phyloP scores from a whole-genome alignment of 2,113 vertebrate genomes.

The Martes martes region DNA sequence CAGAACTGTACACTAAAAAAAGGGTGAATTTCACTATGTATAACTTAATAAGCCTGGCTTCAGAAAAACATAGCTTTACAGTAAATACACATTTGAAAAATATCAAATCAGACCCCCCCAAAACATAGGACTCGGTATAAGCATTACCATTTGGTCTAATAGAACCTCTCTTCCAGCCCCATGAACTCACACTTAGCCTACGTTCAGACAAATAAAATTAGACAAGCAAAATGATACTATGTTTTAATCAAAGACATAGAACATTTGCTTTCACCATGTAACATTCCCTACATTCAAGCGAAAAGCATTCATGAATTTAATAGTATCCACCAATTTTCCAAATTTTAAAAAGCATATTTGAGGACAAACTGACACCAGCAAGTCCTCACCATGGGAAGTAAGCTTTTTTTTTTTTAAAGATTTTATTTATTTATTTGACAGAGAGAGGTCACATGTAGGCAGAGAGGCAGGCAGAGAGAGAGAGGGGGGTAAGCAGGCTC shows the following conservation, averaged over 20 bases:
- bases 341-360: background rate
- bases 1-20: background rate
- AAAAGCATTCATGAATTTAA: background rate
- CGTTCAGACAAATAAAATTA: background rate
- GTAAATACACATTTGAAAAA: background rate
- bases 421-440: too few relatives aligned
- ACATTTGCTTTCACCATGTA: background rate
- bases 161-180: background rate
- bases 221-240: background rate
- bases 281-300: background rate
- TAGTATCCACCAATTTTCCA: background rate
- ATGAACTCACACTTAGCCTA: background rate
- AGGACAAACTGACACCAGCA: background rate
- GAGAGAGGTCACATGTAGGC: too few relatives aligned
- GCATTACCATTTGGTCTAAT: background rate
- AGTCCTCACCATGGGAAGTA: background rate
- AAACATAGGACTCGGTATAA: background rate
- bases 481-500: too few relatives aligned
- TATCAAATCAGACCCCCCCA: background rate
- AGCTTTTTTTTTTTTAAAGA: background rate
- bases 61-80: background rate
- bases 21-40: background rate
- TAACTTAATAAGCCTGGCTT: background rate
- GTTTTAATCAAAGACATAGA: background rate
- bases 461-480: too few relatives aligned